phyloP scores from a whole-genome alignment of 2,113 vertebrate species.

The Dipodomys ordii region DNA sequence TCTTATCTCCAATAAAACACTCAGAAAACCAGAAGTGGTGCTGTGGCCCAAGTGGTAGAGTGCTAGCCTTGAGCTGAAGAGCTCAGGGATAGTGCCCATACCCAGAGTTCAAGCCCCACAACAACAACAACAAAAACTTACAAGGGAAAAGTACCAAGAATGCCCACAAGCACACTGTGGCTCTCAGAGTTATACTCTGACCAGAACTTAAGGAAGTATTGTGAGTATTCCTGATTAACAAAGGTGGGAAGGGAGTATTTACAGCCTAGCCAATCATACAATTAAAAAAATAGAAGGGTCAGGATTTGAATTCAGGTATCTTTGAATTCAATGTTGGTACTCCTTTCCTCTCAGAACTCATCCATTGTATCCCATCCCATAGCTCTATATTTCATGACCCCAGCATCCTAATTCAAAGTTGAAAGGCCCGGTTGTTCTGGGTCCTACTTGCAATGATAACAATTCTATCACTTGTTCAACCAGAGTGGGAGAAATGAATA shows the following conservation, averaged over 20 bases:
- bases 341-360: not conserved
- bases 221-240: constrained; percentile 15
- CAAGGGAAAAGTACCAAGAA: not conserved
- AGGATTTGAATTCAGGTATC: constrained; percentile 2
- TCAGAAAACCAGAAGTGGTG: no score
- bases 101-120: no score
- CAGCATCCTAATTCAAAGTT: constrained; percentile 19
- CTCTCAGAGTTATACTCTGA: not conserved
- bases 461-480: constrained; percentile 13
- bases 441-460: not conserved
- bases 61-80: no score
- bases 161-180: not conserved
- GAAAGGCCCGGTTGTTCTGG: not conserved
- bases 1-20: no score
- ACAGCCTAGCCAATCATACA: not conserved
- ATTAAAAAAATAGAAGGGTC: not conserved
- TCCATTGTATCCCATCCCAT: not conserved
- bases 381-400: not conserved
- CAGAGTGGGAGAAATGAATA: not conserved
- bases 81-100: no score
- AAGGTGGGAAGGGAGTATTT: not conserved
- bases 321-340: not conserved
- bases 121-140: not conserved
- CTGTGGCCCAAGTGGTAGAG: no score
- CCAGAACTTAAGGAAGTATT: constrained; percentile 2